phyloP scores from a whole-genome alignment of 2,797 vertebrate species.

The Arnoldichthys spilopterus region DNA sequence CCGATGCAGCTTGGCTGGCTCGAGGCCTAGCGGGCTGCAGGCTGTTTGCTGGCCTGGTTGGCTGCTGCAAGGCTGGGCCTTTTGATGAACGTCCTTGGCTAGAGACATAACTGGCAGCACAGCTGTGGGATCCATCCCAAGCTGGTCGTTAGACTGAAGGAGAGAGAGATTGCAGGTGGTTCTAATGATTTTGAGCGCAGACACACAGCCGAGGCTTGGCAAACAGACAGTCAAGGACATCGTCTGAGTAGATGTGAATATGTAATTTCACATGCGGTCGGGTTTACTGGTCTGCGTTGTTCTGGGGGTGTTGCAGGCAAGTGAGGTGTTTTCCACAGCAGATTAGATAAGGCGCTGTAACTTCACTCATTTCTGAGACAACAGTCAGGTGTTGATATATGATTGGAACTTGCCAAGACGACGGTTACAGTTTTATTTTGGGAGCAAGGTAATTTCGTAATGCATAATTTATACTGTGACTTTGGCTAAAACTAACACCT shows the following conservation, averaged over 20 bases:
- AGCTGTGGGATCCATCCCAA: slow-evolving; percentile 61
- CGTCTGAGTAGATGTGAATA: background rate
- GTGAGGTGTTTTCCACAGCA: background rate
- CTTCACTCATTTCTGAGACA: no score
- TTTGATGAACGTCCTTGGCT: slow-evolving; percentile 31
- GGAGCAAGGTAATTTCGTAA: no score
- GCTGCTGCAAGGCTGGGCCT: slow-evolving; percentile 19
- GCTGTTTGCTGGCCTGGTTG: slow-evolving; percentile 6
- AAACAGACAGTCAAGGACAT: slow-evolving; percentile 17
- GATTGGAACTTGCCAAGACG: no score
- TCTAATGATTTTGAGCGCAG: slow-evolving; percentile 38
- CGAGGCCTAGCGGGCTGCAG: slow-evolving; percentile 28
- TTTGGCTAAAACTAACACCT: no score
- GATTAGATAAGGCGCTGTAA: background rate
- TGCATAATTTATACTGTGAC: no score
- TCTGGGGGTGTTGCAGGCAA: background rate
- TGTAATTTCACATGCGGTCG: background rate
- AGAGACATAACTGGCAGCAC: slow-evolving; percentile 48
- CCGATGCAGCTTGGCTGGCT: slow-evolving; percentile 6
- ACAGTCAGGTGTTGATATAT: no score
- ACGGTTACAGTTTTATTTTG: no score
- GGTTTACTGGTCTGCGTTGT: background rate
- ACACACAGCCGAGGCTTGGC: slow-evolving; percentile 36
- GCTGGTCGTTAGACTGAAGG: slow-evolving; percentile 67
- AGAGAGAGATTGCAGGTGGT: slow-evolving; percentile 46